phyloP scores from a whole-genome alignment of 2,888 invertebrate genomes.

The Tipula confusa region DNA sequence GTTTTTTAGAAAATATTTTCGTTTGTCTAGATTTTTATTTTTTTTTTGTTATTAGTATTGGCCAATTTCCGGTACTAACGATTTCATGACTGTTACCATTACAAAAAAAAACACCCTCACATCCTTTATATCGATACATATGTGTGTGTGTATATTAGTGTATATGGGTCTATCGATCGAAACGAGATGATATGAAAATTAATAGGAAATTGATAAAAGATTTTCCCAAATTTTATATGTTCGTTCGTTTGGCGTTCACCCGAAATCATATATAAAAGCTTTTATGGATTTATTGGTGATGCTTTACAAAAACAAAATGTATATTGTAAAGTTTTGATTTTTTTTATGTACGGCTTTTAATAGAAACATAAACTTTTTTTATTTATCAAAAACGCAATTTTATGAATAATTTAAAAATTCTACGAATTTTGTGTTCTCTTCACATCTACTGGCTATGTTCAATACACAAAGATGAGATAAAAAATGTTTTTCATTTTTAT shows the following conservation, averaged over 20 bases:
- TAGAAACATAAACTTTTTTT: not conserved
- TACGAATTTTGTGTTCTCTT: not conserved
- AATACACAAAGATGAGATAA: not conserved
- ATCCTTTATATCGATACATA: not conserved
- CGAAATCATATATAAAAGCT: not conserved
- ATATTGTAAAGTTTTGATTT: not conserved
- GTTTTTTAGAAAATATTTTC: not conserved
- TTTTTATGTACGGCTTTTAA: not conserved
- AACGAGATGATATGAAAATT: not conserved
- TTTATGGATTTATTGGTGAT: not conserved
- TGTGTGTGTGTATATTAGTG: not conserved
- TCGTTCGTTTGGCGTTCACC: not conserved
- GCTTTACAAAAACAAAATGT: not conserved
- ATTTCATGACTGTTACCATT: not conserved
- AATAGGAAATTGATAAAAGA: constrained; percentile 9
- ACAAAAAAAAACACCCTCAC: not conserved
- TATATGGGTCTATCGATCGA: not conserved
- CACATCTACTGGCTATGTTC: not conserved
- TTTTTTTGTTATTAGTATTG: not conserved
- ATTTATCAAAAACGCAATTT: not conserved
- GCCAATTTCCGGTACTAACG: not conserved
- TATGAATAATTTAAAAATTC: not conserved
- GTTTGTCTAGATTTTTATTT: not conserved
- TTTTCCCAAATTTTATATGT: not conserved
- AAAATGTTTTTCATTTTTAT: not conserved